Evolutionary conservation across 2,888 invertebrate species (phyloP).

Genomic region (Blera fallax): DNA sequence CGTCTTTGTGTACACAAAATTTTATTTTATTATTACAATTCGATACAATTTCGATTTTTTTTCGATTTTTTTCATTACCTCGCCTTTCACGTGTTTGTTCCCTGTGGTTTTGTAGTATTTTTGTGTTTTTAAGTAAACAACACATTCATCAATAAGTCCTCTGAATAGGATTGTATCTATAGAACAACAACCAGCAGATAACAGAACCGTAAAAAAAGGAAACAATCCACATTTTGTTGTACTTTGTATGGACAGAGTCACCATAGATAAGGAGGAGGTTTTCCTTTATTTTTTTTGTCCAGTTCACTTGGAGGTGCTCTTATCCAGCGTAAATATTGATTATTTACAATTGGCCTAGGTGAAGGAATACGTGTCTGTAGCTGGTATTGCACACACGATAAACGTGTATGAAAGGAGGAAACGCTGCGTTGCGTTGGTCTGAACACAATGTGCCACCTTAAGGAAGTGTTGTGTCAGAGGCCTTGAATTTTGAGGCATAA

Average conservation of each 20-base stretch:
- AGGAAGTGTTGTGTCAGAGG: slow-evolving; percentile 12
- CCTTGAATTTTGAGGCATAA: slow-evolving; percentile 36
- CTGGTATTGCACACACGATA: slow-evolving; percentile 10
- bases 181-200: slow-evolving; percentile 22
- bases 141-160: slow-evolving; percentile 63
- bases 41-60: slow-evolving; percentile 52
- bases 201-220: slow-evolving; percentile 30
- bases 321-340: slow-evolving; percentile 56
- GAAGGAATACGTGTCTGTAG: slow-evolving; percentile 20
- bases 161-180: slow-evolving; percentile 48
- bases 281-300: not conserved
- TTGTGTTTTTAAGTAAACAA: slow-evolving; percentile 22
- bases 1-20: slow-evolving; percentile 42
- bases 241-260: not conserved
- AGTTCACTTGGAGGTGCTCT: not conserved
- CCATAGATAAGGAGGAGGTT: not conserved
- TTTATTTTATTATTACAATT: slow-evolving; percentile 52
- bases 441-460: slow-evolving; percentile 5
- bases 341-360: slow-evolving; percentile 58
- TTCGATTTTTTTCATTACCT: slow-evolving; percentile 44
- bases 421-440: too few relatives aligned
- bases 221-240: slow-evolving; percentile 37
- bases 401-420: slow-evolving; percentile 13
- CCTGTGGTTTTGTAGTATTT: not conserved
- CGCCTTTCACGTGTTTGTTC: slow-evolving; percentile 15